A percentile compares a stretch with the other conserved stretches of the same genome.
Conservation (phyloP, 2,797 vertebrate species). For the Clarias fuscus region DNA sequence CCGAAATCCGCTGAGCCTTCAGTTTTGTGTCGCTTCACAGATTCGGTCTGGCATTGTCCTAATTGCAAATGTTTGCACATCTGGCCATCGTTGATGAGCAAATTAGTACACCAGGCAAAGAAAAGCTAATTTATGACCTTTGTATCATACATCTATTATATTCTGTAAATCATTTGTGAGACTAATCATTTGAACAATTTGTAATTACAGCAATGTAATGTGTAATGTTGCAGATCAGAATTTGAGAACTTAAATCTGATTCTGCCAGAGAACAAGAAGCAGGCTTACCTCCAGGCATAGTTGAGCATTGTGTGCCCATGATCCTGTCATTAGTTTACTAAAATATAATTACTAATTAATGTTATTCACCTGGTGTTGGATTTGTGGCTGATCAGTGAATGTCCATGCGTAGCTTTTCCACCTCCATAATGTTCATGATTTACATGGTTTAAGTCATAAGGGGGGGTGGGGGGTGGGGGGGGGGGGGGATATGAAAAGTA, state of each 20-base stretch:
- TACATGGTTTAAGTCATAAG: not conserved
- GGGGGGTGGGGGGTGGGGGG: not conserved
- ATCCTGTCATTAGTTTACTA: no score
- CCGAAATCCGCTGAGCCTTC: not conserved
- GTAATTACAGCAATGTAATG: not conserved
- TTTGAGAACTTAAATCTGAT: not conserved
- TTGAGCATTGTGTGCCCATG: no score
- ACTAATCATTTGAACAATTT: not conserved
- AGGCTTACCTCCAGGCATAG: no score
- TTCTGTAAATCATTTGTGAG: not conserved
- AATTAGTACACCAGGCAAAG: not conserved
- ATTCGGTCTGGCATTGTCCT: not conserved
- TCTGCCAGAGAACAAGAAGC: not conserved
- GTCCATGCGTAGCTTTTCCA: not conserved
- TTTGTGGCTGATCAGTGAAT: not conserved
- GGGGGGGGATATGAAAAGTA: not conserved
- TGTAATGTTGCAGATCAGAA: not conserved
- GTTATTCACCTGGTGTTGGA: no score
- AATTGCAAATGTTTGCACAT: slow-evolving; percentile 9
- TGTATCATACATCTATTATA: not conserved
- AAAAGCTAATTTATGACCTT: not conserved
- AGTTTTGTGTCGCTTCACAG: not conserved
- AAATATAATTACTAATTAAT: no score
- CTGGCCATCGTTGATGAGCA: not conserved
- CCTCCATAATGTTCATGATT: not conserved